phyloP scores from a whole-genome alignment of 2,888 invertebrate species.

The Saturnia japonica region DNA sequence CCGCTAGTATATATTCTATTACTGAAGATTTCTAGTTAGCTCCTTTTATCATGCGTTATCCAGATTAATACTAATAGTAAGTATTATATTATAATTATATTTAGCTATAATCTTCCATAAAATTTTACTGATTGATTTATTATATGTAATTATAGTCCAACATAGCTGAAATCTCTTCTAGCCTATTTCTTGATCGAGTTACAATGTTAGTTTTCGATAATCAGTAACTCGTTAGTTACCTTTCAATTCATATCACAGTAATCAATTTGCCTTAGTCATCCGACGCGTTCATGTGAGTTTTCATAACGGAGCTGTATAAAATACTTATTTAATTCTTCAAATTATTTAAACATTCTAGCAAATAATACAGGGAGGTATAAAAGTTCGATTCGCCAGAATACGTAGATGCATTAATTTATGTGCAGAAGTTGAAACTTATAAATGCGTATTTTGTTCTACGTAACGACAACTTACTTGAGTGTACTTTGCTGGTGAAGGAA shows the following conservation, averaged over 20 bases:
- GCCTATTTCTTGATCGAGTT: no score
- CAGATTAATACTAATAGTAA: background rate
- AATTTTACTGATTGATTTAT: no score
- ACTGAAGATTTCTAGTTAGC: background rate
- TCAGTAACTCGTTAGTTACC: no score
- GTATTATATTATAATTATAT: background rate
- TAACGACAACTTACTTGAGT: background rate
- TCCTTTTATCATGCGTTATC: background rate
- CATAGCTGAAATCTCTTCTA: no score
- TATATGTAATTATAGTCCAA: no score
- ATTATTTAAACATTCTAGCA: background rate
- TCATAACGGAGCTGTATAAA: background rate
- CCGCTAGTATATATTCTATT: no score
- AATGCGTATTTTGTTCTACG: background rate
- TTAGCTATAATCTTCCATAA: no score
- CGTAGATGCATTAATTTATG: background rate
- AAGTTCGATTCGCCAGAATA: background rate
- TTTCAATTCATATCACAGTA: background rate
- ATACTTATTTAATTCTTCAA: background rate
- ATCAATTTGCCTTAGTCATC: background rate
- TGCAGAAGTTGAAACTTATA: no score
- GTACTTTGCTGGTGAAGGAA: background rate
- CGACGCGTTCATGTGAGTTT: background rate
- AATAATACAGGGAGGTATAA: background rate
- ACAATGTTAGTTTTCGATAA: no score